phyloP scores from a whole-genome alignment of 2,888 invertebrate species.

The Cantharis rufa region DNA sequence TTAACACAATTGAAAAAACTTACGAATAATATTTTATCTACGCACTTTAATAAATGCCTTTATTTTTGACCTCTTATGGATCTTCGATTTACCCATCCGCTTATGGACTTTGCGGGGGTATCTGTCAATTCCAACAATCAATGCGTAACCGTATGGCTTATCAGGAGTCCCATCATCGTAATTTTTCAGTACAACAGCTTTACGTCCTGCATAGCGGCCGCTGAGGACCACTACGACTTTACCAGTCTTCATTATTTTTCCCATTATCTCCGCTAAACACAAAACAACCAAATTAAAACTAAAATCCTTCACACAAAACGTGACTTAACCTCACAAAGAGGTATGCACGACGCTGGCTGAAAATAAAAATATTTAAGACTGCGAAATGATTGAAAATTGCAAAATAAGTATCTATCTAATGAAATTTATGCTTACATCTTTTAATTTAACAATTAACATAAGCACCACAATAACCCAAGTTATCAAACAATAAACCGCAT shows the following conservation, averaged over 20 bases:
- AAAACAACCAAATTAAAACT: background rate
- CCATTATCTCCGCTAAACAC: conserved; percentile 71
- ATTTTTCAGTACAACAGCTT: conserved; percentile 46
- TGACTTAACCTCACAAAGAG: background rate
- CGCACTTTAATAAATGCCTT: conserved; percentile 96
- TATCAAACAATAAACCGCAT: too few species aligned
- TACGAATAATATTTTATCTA: conserved; percentile 8
- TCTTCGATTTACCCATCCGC: too few species aligned
- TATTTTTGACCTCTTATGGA: conserved; percentile 76
- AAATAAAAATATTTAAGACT: background rate
- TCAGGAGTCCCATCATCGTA: too few species aligned
- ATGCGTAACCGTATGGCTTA: too few species aligned
- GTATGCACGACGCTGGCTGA: background rate
- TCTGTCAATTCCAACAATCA: too few species aligned
- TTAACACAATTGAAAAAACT: background rate
- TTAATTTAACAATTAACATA: background rate
- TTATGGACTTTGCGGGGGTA: too few species aligned
- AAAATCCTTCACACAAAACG: background rate
- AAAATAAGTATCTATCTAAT: background rate
- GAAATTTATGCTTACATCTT: background rate
- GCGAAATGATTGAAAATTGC: background rate
- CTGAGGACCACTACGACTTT: too few species aligned
- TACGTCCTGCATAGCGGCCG: too few species aligned
- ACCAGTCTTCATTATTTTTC: conserved; percentile 94
- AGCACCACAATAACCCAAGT: background rate